Evolutionary conservation across 2,797 vertebrate genomes (phyloP).

Genomic region (Pipistrellus pipistrellus): DNA sequence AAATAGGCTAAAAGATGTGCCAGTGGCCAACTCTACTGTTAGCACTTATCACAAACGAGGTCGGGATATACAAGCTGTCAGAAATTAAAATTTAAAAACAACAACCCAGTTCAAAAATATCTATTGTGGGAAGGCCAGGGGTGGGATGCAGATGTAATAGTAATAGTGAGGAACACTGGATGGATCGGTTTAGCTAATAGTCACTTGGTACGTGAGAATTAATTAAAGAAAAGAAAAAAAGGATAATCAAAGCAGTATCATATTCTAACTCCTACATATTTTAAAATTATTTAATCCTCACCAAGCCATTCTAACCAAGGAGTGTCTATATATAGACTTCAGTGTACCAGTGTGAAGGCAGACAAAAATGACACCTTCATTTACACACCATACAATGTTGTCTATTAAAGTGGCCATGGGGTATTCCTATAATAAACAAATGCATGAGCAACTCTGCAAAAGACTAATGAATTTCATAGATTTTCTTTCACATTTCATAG

Average conservation of each 20-base stretch:
- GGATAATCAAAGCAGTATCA: neutral
- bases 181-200: neutral
- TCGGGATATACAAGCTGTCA: neutral
- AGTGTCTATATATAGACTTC: slow-evolving; percentile 6
- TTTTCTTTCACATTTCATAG: slow-evolving; percentile 15
- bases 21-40: neutral
- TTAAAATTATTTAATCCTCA: slow-evolving; percentile 13
- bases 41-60: neutral
- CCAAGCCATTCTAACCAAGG: neutral
- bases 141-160: neutral
- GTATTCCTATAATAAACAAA: slow-evolving; percentile 25
- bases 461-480: neutral
- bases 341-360: neutral
- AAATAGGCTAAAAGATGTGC: neutral
- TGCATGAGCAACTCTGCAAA: neutral
- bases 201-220: neutral
- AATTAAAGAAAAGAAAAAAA: slow-evolving; percentile 4
- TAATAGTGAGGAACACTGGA: neutral
- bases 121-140: neutral
- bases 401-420: neutral
- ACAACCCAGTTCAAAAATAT: neutral
- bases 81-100: neutral
- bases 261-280: neutral
- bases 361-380: neutral
- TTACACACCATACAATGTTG: neutral